Percentiles rank a stretch among this genome's conserved stretches.
Conservation (phyloP, 2,888 invertebrate species). For the Xestia rhomboidea region DNA sequence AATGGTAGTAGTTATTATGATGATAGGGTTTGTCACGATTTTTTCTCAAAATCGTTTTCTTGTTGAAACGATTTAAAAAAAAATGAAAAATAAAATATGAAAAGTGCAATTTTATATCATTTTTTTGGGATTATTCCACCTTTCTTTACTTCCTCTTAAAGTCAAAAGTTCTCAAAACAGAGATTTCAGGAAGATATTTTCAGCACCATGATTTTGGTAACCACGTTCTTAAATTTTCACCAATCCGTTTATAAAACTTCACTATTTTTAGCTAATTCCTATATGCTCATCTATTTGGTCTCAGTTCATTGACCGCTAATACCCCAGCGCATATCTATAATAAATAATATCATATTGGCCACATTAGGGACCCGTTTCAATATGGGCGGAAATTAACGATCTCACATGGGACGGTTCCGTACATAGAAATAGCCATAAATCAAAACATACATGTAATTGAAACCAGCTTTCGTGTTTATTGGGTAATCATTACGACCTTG, state of each 20-base stretch:
- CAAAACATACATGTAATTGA: conserved; percentile 20
- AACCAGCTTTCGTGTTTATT: conserved; percentile 24
- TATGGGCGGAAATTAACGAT: conserved; percentile 32
- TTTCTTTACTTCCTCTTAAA: neutral
- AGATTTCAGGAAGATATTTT: neutral
- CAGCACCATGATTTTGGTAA: neutral
- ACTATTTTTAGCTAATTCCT: no score
- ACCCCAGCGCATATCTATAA: neutral
- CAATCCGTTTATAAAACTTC: neutral
- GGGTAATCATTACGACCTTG: conserved; percentile 11
- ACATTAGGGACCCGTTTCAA: conserved; percentile 24
- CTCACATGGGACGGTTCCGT: conserved; percentile 12
- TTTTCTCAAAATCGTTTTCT: neutral
- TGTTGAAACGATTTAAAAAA: no score
- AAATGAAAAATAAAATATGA: no score
- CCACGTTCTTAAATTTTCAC: neutral
- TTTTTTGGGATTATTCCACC: no score
- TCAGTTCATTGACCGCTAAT: conserved; percentile 14
- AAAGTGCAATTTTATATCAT: no score
- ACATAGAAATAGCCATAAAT: conserved; percentile 28
- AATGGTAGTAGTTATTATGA: neutral
- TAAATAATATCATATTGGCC: conserved; percentile 29
- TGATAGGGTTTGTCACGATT: neutral
- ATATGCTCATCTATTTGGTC: neutral
- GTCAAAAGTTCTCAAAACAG: no score